Evolutionary conservation across 2,113 vertebrate species (phyloP).

Genomic region (Zeus faber): DNA sequence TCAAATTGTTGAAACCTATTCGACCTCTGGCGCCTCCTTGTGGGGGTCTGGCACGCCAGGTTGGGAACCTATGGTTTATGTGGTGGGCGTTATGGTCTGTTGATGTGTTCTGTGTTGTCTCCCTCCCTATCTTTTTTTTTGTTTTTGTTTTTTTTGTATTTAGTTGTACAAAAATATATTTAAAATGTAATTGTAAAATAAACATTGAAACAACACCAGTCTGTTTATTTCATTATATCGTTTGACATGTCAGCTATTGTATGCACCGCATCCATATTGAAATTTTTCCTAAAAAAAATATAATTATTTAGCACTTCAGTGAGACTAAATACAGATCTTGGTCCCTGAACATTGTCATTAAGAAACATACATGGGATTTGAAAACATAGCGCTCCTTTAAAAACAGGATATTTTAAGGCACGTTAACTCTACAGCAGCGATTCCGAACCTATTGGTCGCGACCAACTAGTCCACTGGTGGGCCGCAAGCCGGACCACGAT

Average conservation of each 20-base stretch:
- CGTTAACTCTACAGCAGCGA: conserved; percentile 34
- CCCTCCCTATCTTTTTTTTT: background rate
- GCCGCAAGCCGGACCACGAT: too few relatives aligned
- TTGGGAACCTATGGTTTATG: too few relatives aligned
- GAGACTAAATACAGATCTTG: too few relatives aligned
- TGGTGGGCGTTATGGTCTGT: too few relatives aligned
- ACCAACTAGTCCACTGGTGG: too few relatives aligned
- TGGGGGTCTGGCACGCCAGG: too few relatives aligned
- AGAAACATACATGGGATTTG: too few relatives aligned
- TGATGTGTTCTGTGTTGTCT: too few relatives aligned
- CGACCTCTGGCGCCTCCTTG: too few relatives aligned
- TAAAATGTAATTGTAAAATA: background rate
- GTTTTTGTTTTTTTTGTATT: conserved; percentile 5
- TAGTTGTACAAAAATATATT: background rate
- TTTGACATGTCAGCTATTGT: conserved; percentile 4
- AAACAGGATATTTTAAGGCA: conserved; percentile 52
- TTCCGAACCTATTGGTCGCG: too few relatives aligned
- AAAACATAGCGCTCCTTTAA: conserved; percentile 8
- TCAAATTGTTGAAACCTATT: too few relatives aligned
- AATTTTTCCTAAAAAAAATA: background rate
- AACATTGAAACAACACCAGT: conserved; percentile 28
- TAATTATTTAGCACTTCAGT: background rate
- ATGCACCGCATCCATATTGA: conserved; percentile 20
- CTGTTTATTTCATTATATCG: conserved; percentile 12
- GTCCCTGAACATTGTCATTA: conserved; percentile 16